Evolutionary conservation across 2,113 vertebrate species (phyloP), one percentile per base, ranked within the genome.

Genomic region (Neofelis nebulosa): DNA sequence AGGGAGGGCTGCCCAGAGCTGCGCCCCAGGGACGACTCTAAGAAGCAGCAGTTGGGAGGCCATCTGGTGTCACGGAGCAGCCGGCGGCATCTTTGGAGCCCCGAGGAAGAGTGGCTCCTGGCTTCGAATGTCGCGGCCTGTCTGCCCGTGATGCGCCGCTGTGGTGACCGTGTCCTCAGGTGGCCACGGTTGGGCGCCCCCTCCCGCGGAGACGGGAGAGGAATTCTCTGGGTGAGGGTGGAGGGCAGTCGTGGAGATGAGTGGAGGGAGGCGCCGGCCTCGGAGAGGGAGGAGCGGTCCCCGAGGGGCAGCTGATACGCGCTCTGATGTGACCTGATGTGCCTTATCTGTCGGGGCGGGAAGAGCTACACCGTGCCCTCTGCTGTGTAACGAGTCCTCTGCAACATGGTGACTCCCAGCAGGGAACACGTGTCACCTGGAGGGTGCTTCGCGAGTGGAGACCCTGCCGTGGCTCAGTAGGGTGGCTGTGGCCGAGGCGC

Each of bases 341-440:
- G 50, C 52, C 15, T 5, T 5, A 18, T 16, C 52, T 18, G 52
- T 55, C 52, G 0, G 52, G 52, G 52, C 14, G 52, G 52, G 52
- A 55, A 55, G 50, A 15, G 57, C 57, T 23, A 3, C 8, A 19
- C 21, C 21, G 57, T 61, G 57, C 57, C 57, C 57, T 61, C 57
- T 9, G 57, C 57, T 9, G 57, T 8, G 57, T 61, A 18, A 23
- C 57, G 8, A 3, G 57, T 23, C 57, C 57, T 18, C 71, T 11
- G 4, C 0, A 7, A 3, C 38, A 2, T 10, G 13, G 38, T 15
- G 73, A 29, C 12, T 15, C 23, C 12, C 3, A 13, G 38, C 41
- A 33, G 65, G 29, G 0, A 10, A 4, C n/a, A 2, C 19, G 19
- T 23, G n/a, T 23, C n/a, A 21, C n/a, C 69, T 38, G 10, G 4